Percentiles rank a stretch among this genome's conserved stretches.
Conservation (phyloP, 2,113 vertebrate species). For the Vicugna pacos region DNA sequence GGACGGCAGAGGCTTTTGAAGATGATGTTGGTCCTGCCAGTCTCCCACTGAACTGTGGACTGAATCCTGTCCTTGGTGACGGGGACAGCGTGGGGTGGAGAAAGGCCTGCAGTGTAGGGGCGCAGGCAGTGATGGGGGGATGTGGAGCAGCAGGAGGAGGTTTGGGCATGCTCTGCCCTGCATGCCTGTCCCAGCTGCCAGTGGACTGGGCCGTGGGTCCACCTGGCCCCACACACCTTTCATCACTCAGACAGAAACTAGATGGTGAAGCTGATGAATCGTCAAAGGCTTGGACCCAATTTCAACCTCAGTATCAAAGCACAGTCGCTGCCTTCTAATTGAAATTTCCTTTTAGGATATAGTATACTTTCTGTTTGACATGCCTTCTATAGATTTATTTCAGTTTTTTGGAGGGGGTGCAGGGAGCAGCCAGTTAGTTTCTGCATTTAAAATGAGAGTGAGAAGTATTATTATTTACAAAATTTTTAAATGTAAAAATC, state of each 20-base stretch:
- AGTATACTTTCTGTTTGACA: background rate
- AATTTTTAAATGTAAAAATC: background rate
- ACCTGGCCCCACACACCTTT: background rate
- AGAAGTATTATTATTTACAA: background rate
- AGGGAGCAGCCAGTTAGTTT: constrained; percentile 4
- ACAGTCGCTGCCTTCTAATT: background rate
- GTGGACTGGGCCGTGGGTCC: background rate
- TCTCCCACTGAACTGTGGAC: background rate
- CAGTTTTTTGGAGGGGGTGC: background rate
- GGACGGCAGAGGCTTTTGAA: background rate
- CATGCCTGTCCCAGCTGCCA: background rate
- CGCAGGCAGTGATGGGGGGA: background rate
- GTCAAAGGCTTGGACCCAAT: background rate
- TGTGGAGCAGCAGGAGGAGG: background rate
- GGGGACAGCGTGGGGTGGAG: fast-evolving
- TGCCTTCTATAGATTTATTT: background rate
- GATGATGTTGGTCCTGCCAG: background rate
- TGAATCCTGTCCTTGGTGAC: background rate
- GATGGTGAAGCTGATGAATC: background rate
- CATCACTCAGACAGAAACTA: background rate
- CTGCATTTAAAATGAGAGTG: background rate
- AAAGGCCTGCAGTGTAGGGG: background rate
- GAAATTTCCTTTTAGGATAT: background rate
- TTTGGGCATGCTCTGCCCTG: background rate
- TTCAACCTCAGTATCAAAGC: background rate